Base-by-base conservation (phyloP, 2,797 vertebrate genomes). In the Siniperca scherzeri region DNA sequence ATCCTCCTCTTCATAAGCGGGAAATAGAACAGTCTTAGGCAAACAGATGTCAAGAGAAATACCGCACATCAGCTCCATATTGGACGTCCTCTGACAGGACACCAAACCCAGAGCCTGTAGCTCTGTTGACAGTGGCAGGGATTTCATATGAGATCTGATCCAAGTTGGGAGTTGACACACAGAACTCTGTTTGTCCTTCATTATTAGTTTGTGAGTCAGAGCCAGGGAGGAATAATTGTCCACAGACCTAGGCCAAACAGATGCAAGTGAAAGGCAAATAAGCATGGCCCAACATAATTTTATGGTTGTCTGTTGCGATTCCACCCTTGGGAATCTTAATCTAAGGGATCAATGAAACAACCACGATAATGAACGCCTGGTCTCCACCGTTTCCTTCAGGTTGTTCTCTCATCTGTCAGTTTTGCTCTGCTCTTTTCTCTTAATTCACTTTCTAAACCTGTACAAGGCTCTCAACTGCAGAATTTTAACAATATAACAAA, bases 121-220 rank as follows among this genome's bases (percentile, higher is more conserved):
- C 95, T 97, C 96, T 97, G 97, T 97, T 97, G 97, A 97, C 97
- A 96, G 96, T 96, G 96, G 95, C 94, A 95, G 95, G 96, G 96
- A 96, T 96, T 97, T 97, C 96, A 97, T 97, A 97, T 96, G 96
- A 97, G 96, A 96, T 97, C 96, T 96, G 96, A 97, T 96, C 95
- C 94, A 94, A 96, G 96, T 92, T 93, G 96, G 96, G 96, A 97
- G 96, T 96, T 96, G 97, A 97, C 96, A 96, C 95, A 94, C 96
- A 96, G 96, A 96, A 96, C 96, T 97, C 94, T 97, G 96, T 98
- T 97, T 98, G 96, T 97, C 96, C 96, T 97, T 97, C 95, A 96
- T 97, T 97, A 97, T 97, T 97, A 97, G 96, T 96, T 96, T 96
- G 95, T 94, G 95, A 97, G 96, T 96, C 96, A 94, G 96, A 94